Percentiles rank a stretch among this genome's conserved stretches.
Evolutionary conservation across 2,113 vertebrate genomes (phyloP).

Genomic region (Zingel zingel): DNA sequence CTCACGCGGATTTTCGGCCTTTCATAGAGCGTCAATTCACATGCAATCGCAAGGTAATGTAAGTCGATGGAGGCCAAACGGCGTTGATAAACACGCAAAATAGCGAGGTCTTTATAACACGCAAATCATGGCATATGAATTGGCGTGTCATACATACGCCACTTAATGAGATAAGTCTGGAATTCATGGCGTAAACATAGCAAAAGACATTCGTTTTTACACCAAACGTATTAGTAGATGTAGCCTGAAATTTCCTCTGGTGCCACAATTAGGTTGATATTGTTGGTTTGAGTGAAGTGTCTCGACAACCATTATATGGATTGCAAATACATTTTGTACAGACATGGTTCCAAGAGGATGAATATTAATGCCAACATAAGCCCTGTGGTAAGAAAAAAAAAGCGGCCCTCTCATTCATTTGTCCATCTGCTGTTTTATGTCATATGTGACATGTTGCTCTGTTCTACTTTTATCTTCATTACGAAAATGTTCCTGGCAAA

Average conservation of each 20-base stretch:
- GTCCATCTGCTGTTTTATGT: background rate
- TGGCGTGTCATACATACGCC: too few relatives aligned
- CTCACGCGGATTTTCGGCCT: too few relatives aligned
- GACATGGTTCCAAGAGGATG: background rate
- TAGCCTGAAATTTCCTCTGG: background rate
- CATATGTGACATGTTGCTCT: background rate
- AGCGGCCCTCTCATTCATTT: background rate
- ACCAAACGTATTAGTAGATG: too few relatives aligned
- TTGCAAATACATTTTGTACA: background rate
- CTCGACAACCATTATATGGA: background rate
- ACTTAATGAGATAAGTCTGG: too few relatives aligned
- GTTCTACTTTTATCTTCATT: constrained; percentile 26
- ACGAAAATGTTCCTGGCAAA: constrained; percentile 33
- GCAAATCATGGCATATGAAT: too few relatives aligned
- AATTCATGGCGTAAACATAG: too few relatives aligned
- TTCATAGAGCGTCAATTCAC: too few relatives aligned
- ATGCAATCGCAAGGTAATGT: too few relatives aligned
- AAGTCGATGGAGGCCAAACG: too few relatives aligned
- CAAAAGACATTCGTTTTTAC: too few relatives aligned
- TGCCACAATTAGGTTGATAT: background rate
- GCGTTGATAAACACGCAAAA: too few relatives aligned
- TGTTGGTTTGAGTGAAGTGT: background rate
- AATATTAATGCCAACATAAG: background rate
- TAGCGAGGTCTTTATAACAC: too few relatives aligned
- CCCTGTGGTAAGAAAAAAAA: background rate